Percentiles rank a stretch among this genome's conserved stretches.
phyloP scores from a whole-genome alignment of 2,888 invertebrate genomes.

The Dromius quadrimaculatus region DNA sequence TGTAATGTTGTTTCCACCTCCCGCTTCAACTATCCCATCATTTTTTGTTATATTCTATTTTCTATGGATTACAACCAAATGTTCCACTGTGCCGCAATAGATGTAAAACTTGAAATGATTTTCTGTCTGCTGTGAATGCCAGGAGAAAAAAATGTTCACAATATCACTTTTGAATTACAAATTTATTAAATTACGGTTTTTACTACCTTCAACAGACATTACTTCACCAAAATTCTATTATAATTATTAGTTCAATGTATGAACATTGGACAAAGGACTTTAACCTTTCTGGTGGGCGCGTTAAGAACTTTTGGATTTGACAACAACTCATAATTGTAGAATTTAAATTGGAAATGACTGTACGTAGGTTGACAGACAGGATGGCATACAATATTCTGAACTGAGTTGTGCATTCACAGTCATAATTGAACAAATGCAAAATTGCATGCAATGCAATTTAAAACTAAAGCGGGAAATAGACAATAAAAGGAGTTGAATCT shows the following conservation, averaged over 20 bases:
- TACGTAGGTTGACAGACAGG: neutral
- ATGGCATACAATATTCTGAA: neutral
- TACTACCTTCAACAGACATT: neutral
- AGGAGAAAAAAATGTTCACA: too few species aligned
- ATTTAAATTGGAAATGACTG: conserved; percentile 8
- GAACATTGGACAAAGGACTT: neutral
- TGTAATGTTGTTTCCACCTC: too few species aligned
- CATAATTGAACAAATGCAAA: neutral
- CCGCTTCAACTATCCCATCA: neutral
- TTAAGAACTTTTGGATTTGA: neutral
- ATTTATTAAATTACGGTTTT: conserved; percentile 2
- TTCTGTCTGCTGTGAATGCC: too few species aligned
- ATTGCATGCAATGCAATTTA: neutral
- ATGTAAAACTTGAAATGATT: too few species aligned
- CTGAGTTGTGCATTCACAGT: neutral
- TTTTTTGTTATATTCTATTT: neutral
- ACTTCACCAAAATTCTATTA: neutral
- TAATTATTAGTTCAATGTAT: too few species aligned
- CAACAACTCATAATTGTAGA: neutral
- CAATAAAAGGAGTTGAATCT: too few species aligned
- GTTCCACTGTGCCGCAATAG: too few species aligned
- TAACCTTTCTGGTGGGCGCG: conserved; percentile 1
- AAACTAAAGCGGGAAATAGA: neutral
- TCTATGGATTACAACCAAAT: too few species aligned
- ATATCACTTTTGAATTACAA: conserved; percentile 10